These are phyloP conservation scores for Heliconius ismenius DNA, from an alignment of 2,888 invertebrate genomes.

Conservation along the genomic window DNA sequence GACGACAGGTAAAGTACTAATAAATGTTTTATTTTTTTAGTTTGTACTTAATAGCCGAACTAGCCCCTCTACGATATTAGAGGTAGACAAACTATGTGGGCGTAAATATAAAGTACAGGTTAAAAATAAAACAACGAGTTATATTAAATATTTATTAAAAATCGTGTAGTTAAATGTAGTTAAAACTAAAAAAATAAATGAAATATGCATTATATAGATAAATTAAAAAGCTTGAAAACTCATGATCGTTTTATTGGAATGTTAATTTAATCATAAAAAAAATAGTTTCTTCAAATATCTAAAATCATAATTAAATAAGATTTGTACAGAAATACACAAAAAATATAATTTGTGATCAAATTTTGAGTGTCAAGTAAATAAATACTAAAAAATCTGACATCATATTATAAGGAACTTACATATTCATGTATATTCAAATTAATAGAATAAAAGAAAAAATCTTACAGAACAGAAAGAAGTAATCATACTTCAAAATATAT, in stretches of 20 bases:
- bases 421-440: no score
- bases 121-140: constrained; percentile 27
- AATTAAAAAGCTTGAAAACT: not conserved
- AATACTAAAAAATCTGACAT: no score
- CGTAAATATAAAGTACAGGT: not conserved
- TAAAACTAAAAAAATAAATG: not conserved
- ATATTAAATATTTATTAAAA: constrained; percentile 7
- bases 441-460: no score
- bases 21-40: no score
- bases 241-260: constrained; percentile 7
- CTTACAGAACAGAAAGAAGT: no score
- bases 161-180: constrained; percentile 4
- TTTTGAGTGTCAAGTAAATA: not conserved
- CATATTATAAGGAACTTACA: no score
- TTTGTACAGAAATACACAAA: not conserved
- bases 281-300: not conserved
- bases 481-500: not conserved
- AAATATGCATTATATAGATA: not conserved
- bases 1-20: not conserved
- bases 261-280: not conserved
- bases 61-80: no score
- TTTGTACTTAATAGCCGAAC: no score
- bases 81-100: no score
- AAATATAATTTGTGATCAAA: not conserved
- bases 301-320: not conserved